Evolutionary conservation across 2,797 vertebrate genomes (phyloP).

Genomic region (Pachyuromys duprasi): DNA sequence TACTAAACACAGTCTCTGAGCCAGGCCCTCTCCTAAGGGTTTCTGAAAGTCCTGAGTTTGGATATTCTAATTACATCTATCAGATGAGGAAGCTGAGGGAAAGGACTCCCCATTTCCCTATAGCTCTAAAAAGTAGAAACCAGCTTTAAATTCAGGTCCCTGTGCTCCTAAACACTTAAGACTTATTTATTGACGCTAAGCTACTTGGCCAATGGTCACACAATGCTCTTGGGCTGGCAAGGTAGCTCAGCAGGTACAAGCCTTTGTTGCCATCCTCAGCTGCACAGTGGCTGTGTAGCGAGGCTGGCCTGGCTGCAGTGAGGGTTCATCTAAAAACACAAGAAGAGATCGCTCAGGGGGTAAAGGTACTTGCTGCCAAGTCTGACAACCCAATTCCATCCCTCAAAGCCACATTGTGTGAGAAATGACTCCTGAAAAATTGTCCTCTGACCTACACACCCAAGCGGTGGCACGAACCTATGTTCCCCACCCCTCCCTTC

Average conservation of each 20-base stretch:
- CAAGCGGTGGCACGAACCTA: background rate
- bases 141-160: background rate
- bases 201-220: background rate
- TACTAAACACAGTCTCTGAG: background rate
- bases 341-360: background rate
- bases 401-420: background rate
- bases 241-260: background rate
- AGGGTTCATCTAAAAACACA: background rate
- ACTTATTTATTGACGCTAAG: background rate
- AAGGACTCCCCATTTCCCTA: constrained; percentile 2
- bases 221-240: background rate
- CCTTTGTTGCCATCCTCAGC: background rate
- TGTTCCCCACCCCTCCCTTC: background rate
- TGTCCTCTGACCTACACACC: background rate
- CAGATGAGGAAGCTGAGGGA: constrained; percentile 35
- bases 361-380: background rate
- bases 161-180: background rate
- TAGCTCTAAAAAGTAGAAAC: background rate
- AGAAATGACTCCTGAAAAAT: background rate
- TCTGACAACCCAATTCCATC: background rate
- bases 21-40: background rate
- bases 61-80: background rate
- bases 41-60: background rate
- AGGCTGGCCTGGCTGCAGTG: background rate
- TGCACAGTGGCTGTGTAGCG: too few species aligned